Base-by-base conservation (phyloP, 2,113 vertebrate species). In the Azemiops feae region DNA sequence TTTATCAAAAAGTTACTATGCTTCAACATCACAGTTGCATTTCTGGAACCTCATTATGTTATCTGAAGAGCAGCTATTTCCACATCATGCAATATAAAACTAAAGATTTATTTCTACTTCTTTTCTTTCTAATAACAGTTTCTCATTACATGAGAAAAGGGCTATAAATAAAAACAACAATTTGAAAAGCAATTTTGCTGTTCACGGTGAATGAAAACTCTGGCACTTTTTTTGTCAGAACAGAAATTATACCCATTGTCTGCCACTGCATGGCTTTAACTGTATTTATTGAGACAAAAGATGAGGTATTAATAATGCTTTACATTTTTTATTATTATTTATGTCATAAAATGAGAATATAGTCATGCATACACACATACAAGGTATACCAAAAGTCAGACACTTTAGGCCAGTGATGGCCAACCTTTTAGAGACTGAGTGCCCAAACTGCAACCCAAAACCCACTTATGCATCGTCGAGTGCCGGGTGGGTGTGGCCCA, bases 1-100 rank as follows among this genome's bases (percentile, higher is more conserved):
- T 95, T 96, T 95, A 95, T 92, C 88, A 92, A 1, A 93, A 94
- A 93, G 93, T 96, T 96, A 30, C 92, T 58, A 95, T 91, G 5
- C 87, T 91, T 95, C 91, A 95, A 93, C 16, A 87, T 88, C 93
- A 94, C 94, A 95, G 90, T 91, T 74, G 91, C 64, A 93, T 55
- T 94, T 92, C 60, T 58, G 90, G 92, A 94, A 85, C 47, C 34
- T 20, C 3, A 74, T 93, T 20, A 34, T 4, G 18, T 27, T 89
- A 81, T 16, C 9, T 12, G 53, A 92, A 74, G 50, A 64, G 2
- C 50, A 81, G 50, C 25, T 45, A 4, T 27, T 54, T 92, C 60
- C 50, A 52, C 22, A 25, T 60, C n/a, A 25, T 2, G 58, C 43
- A 9, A 3, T 34, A 34, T 45, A 92, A 55, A 43, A 39, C 53